phyloP scores from a whole-genome alignment of 2,888 invertebrate species.

The Lasioglossum leucozonium region DNA sequence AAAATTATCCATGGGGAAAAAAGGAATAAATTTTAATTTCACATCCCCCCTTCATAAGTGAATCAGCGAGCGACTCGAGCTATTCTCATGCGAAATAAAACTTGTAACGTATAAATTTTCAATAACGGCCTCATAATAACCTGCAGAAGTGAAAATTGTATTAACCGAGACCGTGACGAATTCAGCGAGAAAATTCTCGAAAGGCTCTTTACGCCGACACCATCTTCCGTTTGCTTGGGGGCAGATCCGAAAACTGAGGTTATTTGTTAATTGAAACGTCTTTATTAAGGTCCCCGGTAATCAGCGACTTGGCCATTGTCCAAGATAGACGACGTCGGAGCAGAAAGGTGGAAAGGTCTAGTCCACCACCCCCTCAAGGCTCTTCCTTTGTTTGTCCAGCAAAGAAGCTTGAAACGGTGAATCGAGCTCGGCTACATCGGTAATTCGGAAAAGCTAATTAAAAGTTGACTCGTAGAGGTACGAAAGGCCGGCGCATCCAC shows the following conservation, averaged over 20 bases:
- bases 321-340: conserved; percentile 67
- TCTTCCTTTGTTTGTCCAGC: conserved; percentile 75
- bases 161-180: neutral
- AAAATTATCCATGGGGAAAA: neutral
- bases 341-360: conserved; percentile 46
- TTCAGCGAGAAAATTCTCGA: neutral
- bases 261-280: conserved; percentile 63
- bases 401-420: conserved; percentile 78
- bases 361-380: conserved; percentile 54
- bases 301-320: conserved; percentile 78
- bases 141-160: neutral
- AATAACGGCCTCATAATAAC: neutral
- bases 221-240: neutral
- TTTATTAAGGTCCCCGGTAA: conserved; percentile 76
- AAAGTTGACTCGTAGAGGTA: conserved; percentile 81
- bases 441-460: conserved; percentile 84
- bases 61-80: neutral
- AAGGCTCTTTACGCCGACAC: neutral
- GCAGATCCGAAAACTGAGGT: conserved; percentile 33
- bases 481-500: conserved; percentile 66
- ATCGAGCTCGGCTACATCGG: conserved; percentile 79
- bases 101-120: neutral
- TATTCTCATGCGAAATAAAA: neutral
- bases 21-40: neutral
- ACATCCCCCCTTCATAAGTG: neutral